Percentiles rank a stretch among this genome's conserved stretches.
These are phyloP conservation scores for Caenorhabditis elegans DNA, from an alignment of 1,140 invertebrate species.

Conservation along the genomic window DNA sequence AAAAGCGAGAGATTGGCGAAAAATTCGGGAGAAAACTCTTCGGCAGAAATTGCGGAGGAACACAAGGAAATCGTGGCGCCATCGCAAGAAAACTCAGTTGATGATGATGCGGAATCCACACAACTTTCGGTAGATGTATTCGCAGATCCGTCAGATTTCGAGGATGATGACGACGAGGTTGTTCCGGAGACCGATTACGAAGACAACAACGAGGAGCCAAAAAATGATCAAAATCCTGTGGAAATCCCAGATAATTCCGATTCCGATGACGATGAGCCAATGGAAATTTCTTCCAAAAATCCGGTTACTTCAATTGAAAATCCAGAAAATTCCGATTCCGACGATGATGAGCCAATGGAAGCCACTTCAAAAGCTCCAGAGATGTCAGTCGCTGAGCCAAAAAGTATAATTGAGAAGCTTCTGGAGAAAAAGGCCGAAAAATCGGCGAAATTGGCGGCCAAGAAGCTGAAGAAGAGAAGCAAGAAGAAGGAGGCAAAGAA, in stretches of 20 bases:
- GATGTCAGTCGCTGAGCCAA: background rate
- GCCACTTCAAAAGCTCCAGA: background rate
- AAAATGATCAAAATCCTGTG: no score
- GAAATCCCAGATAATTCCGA: background rate
- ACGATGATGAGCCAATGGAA: background rate
- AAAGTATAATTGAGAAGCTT: background rate
- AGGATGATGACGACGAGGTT: background rate
- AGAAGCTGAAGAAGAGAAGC: constrained; percentile 16
- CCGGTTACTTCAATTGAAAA: background rate
- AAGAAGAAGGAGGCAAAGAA: constrained; percentile 1
- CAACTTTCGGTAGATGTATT: background rate
- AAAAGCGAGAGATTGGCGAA: background rate
- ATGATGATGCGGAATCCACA: background rate
- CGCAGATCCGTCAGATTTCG: background rate
- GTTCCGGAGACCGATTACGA: no score
- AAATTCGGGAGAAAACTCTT: background rate
- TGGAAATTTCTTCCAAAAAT: background rate
- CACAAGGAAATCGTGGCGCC: no score
- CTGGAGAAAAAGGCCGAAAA: background rate
- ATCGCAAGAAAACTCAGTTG: background rate
- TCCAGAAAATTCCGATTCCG: background rate
- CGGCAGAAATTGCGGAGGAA: no score
- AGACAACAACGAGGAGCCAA: no score
- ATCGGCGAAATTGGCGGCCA: background rate
- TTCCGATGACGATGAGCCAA: background rate